Percentiles rank a stretch among this genome's conserved stretches.
Evolutionary conservation across 1,140 invertebrate species (phyloP).

Genomic region (Sitophilus oryzae): DNA sequence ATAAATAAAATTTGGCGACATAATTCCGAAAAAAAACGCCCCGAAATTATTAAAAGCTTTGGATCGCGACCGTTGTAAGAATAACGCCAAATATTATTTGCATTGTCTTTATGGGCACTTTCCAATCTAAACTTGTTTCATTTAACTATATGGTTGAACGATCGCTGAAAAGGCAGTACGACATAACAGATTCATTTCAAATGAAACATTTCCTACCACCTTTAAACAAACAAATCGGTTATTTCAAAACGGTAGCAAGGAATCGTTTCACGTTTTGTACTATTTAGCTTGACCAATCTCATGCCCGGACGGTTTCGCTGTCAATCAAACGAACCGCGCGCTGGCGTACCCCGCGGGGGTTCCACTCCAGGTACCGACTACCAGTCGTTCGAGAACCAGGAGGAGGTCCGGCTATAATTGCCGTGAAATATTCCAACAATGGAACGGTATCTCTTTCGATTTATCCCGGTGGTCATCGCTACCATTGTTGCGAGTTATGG

Average conservation of each 20-base stretch:
- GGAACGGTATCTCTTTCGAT: slow-evolving; percentile 7
- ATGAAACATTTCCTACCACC: too few relatives aligned
- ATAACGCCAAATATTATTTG: too few relatives aligned
- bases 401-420: slow-evolving; percentile 30
- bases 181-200: too few relatives aligned
- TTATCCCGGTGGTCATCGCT: slow-evolving; percentile 5
- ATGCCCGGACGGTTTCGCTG: slow-evolving; percentile 23
- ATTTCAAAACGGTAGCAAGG: slow-evolving; percentile 29
- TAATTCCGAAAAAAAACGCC: too few relatives aligned
- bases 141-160: too few relatives aligned
- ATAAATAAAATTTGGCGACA: too few relatives aligned
- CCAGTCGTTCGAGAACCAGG: slow-evolving; percentile 7
- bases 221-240: too few relatives aligned
- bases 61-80: too few relatives aligned
- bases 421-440: slow-evolving; percentile 19
- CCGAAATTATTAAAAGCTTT: too few relatives aligned
- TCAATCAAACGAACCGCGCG: slow-evolving; percentile 28
- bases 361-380: slow-evolving; percentile 17
- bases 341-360: slow-evolving; percentile 19
- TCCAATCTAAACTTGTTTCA: too few relatives aligned
- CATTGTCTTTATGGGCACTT: too few relatives aligned
- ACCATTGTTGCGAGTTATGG: background rate
- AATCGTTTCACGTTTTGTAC: slow-evolving; percentile 21
- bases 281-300: slow-evolving; percentile 31
- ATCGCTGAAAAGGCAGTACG: too few relatives aligned